Evolutionary conservation across 2,113 vertebrate genomes (phyloP).

Genomic region (Charina bottae): DNA sequence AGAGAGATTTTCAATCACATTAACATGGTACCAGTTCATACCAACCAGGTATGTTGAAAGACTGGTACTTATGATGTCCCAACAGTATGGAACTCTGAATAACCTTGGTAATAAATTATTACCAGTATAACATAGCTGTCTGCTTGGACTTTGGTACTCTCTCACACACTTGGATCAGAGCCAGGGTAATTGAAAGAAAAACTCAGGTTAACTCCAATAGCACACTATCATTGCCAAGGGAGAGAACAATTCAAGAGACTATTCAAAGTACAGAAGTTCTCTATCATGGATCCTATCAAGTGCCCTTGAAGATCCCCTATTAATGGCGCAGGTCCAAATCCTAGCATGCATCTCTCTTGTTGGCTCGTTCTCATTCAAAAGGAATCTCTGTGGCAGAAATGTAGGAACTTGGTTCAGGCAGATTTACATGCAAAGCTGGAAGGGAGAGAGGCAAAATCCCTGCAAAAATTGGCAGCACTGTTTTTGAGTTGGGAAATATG

Average conservation of each 20-base stretch:
- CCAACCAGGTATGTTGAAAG: not conserved
- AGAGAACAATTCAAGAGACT: not conserved
- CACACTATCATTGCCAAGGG: not conserved
- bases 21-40: not conserved
- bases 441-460: not conserved
- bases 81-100: not conserved
- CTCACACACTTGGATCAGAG: not conserved
- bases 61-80: not conserved
- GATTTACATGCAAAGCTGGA: not conserved
- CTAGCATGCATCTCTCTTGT: not conserved
- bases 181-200: not conserved
- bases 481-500: too few species aligned
- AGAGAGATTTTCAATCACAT: not conserved
- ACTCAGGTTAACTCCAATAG: too few species aligned
- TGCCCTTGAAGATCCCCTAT: not conserved
- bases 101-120: not conserved
- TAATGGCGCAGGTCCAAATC: not conserved
- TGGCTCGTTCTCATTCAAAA: not conserved
- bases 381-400: not conserved
- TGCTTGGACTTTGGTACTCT: not conserved
- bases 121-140: not conserved
- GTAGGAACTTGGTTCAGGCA: not conserved
- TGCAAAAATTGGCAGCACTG: not conserved
- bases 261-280: not conserved
- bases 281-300: not conserved